A percentile compares a stretch with the other conserved stretches of the same genome.
Evolutionary conservation across 2,797 vertebrate genomes (phyloP).

Genomic region (Darevskia nairensis): DNA sequence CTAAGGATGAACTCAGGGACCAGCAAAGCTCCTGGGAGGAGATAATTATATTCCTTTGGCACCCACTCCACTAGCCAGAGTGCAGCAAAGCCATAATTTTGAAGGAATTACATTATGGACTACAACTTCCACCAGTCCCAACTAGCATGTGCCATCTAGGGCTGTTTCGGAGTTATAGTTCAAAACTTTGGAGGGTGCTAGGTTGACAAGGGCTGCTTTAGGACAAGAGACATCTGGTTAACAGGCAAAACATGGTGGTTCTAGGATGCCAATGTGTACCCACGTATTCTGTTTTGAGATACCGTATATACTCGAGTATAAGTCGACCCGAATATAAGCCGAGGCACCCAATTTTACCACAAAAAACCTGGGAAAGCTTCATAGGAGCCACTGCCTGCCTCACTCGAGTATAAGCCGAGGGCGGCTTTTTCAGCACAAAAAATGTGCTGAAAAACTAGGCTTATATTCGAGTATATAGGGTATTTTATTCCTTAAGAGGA

Average conservation of each 20-base stretch:
- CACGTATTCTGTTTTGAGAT: not conserved
- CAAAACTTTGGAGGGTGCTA: too few relatives aligned
- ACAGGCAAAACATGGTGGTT: not conserved
- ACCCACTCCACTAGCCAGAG: not conserved
- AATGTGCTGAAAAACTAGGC: too few relatives aligned
- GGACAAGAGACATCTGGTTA: not conserved
- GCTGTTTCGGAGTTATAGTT: too few relatives aligned
- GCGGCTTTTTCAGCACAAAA: too few relatives aligned
- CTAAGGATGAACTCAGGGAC: not conserved
- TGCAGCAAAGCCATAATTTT: not conserved
- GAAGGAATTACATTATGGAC: not conserved
- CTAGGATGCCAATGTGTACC: not conserved
- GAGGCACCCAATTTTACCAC: too few relatives aligned
- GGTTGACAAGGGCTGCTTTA: not conserved
- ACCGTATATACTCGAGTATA: too few relatives aligned
- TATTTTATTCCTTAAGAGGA: not conserved
- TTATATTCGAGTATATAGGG: too few relatives aligned
- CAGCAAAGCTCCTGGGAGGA: not conserved
- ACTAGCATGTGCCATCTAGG: not conserved
- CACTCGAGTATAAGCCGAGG: too few relatives aligned
- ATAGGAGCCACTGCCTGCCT: too few relatives aligned
- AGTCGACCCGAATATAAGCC: too few relatives aligned
- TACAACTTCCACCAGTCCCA: not conserved
- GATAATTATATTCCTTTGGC: not conserved
- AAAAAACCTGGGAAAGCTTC: too few relatives aligned